Evolutionary conservation across 2,888 invertebrate species (phyloP).

Genomic region (Philaethria dido): DNA sequence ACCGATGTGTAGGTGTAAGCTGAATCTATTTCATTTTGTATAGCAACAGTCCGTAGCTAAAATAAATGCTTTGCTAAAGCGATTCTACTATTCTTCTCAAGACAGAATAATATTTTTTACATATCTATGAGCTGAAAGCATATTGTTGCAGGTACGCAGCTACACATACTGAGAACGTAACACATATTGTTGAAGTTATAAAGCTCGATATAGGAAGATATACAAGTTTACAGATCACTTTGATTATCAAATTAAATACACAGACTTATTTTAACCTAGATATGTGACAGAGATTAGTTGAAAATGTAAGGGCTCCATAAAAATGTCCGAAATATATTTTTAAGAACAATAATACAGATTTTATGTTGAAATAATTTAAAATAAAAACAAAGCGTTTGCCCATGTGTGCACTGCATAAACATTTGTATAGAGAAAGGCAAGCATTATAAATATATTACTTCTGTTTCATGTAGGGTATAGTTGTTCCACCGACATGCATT

Average conservation of each 20-base stretch:
- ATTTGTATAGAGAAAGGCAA: not conserved
- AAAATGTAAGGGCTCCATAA: too few relatives aligned
- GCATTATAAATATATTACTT: not conserved
- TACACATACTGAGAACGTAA: too few relatives aligned
- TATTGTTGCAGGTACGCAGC: not conserved
- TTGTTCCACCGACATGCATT: constrained; percentile 4
- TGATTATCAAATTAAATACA: too few relatives aligned
- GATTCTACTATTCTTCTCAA: constrained; percentile 6
- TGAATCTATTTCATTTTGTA: constrained; percentile 55
- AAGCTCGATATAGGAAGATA: not conserved
- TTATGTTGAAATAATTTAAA: not conserved
- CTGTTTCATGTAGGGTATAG: not conserved
- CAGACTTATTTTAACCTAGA: too few relatives aligned
- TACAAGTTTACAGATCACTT: too few relatives aligned
- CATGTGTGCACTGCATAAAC: not conserved
- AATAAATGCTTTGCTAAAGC: constrained; percentile 51
- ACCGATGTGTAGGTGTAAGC: constrained; percentile 61
- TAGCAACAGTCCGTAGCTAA: constrained; percentile 55
- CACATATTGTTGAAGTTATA: not conserved
- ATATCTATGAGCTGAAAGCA: not conserved
- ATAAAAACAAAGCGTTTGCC: not conserved
- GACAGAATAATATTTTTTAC: not conserved
- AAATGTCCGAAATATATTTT: too few relatives aligned
- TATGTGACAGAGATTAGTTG: too few relatives aligned
- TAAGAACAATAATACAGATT: too few relatives aligned